phyloP scores from a whole-genome alignment of 2,113 vertebrate genomes.

The Microcebus jonahi region DNA sequence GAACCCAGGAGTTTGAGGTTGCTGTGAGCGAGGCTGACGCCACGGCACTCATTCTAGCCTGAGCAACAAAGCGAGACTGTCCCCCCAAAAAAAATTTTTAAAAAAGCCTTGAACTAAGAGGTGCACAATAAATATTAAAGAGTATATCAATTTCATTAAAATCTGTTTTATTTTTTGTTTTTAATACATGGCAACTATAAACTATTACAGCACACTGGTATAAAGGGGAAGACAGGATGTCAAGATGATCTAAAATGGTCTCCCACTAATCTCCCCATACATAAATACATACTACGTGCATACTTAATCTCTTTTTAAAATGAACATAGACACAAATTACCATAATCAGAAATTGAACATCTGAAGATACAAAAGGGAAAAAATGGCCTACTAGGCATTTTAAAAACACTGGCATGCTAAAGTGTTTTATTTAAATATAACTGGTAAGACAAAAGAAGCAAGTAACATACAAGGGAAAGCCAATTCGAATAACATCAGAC shows the following conservation, averaged over 20 bases:
- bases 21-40: too few relatives aligned
- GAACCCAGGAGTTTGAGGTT: too few relatives aligned
- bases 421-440: too few relatives aligned
- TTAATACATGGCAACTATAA: background rate
- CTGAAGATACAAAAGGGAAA: background rate
- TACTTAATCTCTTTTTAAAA: background rate
- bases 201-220: background rate
- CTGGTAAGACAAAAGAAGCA: too few relatives aligned
- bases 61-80: too few relatives aligned
- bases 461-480: too few relatives aligned
- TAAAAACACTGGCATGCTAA: background rate
- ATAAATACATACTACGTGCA: background rate
- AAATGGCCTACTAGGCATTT: background rate
- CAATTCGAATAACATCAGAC: too few relatives aligned
- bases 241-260: background rate
- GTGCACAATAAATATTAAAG: background rate
- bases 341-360: background rate
- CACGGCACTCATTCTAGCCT: too few relatives aligned
- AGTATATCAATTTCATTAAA: background rate
- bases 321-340: background rate
- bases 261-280: background rate
- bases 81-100: too few relatives aligned
- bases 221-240: background rate
- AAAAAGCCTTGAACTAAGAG: background rate
- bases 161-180: background rate